Conservation (phyloP, 2,113 vertebrate genomes). For the Corythornis vintsioides region DNA sequence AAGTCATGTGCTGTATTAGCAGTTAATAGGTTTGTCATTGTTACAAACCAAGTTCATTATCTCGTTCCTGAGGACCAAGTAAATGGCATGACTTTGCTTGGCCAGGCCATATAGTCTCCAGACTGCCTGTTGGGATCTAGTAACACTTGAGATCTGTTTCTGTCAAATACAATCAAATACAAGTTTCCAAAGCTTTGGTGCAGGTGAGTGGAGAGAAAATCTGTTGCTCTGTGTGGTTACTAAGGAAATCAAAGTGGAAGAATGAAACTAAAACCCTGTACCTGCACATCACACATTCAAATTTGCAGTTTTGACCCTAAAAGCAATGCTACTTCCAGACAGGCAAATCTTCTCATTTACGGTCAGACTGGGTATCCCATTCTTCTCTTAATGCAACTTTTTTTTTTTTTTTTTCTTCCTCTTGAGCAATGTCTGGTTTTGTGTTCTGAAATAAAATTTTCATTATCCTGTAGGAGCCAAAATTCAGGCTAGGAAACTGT, state of each 20-base stretch:
- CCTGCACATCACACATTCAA: neutral
- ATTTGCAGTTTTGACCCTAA: neutral
- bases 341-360: neutral
- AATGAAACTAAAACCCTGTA: neutral
- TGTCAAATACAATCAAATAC: neutral
- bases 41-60: neutral
- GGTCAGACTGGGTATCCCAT: neutral
- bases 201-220: neutral
- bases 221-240: neutral
- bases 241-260: neutral
- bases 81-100: neutral
- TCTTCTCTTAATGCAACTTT: neutral
- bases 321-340: neutral
- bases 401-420: neutral
- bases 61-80: neutral
- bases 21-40: neutral
- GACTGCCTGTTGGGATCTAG: neutral
- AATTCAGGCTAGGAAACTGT: neutral
- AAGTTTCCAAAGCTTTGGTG: neutral
- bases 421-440: neutral
- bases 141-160: neutral
- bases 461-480: neutral
- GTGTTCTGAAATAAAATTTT: neutral
- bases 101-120: neutral
- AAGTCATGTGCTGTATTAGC: neutral